Conservation (phyloP, 2,797 vertebrate species). For the Falco cherrug region DNA sequence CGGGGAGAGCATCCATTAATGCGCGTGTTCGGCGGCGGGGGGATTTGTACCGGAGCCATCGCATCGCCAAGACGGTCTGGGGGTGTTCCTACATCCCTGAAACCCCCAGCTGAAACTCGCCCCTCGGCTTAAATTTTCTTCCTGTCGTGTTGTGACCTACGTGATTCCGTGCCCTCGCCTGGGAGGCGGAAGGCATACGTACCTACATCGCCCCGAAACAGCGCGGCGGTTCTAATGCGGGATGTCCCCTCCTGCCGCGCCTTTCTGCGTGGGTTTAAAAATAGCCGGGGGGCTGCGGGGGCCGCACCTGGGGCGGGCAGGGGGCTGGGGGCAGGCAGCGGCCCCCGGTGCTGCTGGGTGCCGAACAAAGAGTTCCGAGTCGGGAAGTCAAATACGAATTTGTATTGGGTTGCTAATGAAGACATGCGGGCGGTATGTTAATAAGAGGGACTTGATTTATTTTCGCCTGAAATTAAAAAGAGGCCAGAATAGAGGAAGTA, state of each 20-base stretch:
- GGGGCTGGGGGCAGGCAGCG: slow-evolving; percentile 17
- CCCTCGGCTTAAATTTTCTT: not conserved
- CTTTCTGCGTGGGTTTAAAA: slow-evolving; percentile 49
- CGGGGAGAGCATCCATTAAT: not conserved
- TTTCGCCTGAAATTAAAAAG: not conserved
- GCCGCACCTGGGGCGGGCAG: not conserved
- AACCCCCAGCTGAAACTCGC: not conserved
- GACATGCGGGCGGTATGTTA: not conserved
- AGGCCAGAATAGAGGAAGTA: slow-evolving; percentile 7
- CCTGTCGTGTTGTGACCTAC: not conserved
- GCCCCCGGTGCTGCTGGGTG: not conserved
- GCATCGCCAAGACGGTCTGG: not conserved
- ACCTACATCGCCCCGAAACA: not conserved
- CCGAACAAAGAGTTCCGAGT: not conserved
- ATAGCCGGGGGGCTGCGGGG: not conserved
- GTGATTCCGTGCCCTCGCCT: not conserved
- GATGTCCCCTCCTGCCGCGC: slow-evolving; percentile 13
- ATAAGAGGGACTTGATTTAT: not conserved
- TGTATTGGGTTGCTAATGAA: not conserved
- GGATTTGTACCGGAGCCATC: not conserved
- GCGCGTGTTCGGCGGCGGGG: not conserved
- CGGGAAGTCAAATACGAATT: not conserved
- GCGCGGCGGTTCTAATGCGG: not conserved
- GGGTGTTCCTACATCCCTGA: not conserved
- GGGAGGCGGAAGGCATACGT: not conserved